These are phyloP conservation scores for Eledona agricola DNA, from an alignment of 2,888 invertebrate genomes.

Conservation along the genomic window DNA sequence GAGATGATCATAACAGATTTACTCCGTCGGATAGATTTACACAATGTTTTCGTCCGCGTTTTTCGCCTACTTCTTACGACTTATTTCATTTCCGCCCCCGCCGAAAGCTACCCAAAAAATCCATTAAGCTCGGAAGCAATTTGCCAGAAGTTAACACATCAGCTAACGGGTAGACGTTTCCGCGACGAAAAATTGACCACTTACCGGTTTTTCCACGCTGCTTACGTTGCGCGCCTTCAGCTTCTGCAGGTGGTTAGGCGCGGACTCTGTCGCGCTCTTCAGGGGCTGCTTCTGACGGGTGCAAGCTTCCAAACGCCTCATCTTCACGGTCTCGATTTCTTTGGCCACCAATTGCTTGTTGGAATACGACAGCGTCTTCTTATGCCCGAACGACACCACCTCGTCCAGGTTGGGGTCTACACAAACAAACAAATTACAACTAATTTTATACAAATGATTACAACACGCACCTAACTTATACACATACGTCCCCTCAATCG, in stretches of 20 bases:
- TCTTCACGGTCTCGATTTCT: slow-evolving; percentile 82
- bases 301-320: slow-evolving; percentile 57
- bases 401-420: slow-evolving; percentile 84
- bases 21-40: slow-evolving; percentile 27
- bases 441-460: slow-evolving; percentile 6
- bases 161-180: slow-evolving; percentile 38
- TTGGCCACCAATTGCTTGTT: slow-evolving; percentile 82
- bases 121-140: slow-evolving; percentile 61
- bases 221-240: slow-evolving; percentile 70
- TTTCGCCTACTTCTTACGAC: slow-evolving; percentile 39
- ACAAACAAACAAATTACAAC: too few relatives aligned
- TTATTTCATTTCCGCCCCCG: slow-evolving; percentile 50
- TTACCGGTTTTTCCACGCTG: slow-evolving; percentile 53
- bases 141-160: slow-evolving; percentile 62
- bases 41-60: slow-evolving; percentile 14
- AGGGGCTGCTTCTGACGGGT: slow-evolving; percentile 6
- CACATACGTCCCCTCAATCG: slow-evolving; percentile 79
- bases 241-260: slow-evolving; percentile 78
- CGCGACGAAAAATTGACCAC: slow-evolving; percentile 30
- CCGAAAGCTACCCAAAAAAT: slow-evolving; percentile 52
- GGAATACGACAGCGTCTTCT: slow-evolving; percentile 67
- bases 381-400: slow-evolving; percentile 62
- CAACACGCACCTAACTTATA: slow-evolving; percentile 61
- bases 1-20: slow-evolving; percentile 31
- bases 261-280: slow-evolving; percentile 43